These are phyloP conservation scores for Phortica magna DNA, from an alignment of 2,888 invertebrate species.

Conservation along the genomic window DNA sequence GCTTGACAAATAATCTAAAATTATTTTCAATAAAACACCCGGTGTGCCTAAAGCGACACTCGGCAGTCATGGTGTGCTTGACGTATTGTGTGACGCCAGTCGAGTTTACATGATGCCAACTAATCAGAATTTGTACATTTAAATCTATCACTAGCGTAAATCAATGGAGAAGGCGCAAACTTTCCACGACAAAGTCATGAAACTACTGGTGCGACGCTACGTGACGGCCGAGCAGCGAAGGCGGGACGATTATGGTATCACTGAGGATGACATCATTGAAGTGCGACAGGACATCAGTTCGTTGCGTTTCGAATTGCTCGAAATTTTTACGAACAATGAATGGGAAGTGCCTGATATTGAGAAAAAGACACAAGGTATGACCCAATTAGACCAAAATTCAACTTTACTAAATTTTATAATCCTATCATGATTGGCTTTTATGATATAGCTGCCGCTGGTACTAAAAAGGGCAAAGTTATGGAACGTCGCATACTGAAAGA, in stretches of 20 bases:
- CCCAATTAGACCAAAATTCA: background rate
- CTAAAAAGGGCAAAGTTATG: slow-evolving; percentile 86
- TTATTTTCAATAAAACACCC: slow-evolving; percentile 67
- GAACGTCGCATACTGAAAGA: slow-evolving; percentile 91
- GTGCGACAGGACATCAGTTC: slow-evolving; percentile 98
- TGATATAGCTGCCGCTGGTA: slow-evolving; percentile 84
- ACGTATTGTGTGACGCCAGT: slow-evolving; percentile 9
- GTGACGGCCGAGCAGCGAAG: slow-evolving; percentile 93
- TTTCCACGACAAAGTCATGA: slow-evolving; percentile 91
- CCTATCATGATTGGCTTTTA: slow-evolving; percentile 31
- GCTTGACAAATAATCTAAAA: slow-evolving; percentile 57
- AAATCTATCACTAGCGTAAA: slow-evolving; percentile 81
- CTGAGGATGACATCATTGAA: slow-evolving; percentile 98
- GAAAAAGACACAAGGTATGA: slow-evolving; percentile 79
- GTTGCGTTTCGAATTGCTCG: slow-evolving; percentile 93
- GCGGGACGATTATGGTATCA: slow-evolving; percentile 93
- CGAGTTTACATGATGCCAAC: slow-evolving; percentile 7
- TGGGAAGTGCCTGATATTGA: slow-evolving; percentile 89
- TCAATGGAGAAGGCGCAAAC: slow-evolving; percentile 85
- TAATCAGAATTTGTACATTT: background rate
- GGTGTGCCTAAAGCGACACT: slow-evolving; percentile 38
- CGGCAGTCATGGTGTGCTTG: background rate
- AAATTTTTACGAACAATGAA: slow-evolving; percentile 92
- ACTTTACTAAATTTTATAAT: background rate
- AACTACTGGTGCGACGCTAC: slow-evolving; percentile 92